Conservation (phyloP, 2,888 invertebrate species). For the Lamellibrachia satsuma region DNA sequence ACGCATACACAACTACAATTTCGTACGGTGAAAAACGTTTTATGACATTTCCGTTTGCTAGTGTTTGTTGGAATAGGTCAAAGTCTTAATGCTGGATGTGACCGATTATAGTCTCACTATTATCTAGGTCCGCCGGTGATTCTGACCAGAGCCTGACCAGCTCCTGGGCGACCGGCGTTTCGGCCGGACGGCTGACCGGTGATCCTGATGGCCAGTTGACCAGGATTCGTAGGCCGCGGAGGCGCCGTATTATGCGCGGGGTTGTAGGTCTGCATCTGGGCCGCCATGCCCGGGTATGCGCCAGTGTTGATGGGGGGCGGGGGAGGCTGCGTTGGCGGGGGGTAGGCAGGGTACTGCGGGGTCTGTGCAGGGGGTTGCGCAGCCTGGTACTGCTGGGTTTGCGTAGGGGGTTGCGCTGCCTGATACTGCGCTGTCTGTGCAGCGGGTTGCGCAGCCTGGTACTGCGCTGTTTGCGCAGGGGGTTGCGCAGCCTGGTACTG, state of each 20-base stretch:
- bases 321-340: slow-evolving; percentile 25
- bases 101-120: too few species aligned
- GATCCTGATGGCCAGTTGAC: not conserved
- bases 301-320: not conserved
- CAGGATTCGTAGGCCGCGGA: not conserved
- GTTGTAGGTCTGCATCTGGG: not conserved
- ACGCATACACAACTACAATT: not conserved
- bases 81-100: not conserved
- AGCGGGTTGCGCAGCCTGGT: slow-evolving; percentile 24
- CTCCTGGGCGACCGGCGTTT: not conserved
- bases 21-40: not conserved
- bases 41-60: not conserved
- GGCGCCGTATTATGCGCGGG: not conserved
- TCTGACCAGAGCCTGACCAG: not conserved
- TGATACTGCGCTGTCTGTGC: slow-evolving; percentile 23
- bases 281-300: slow-evolving; percentile 20
- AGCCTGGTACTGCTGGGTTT: slow-evolving; percentile 25
- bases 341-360: slow-evolving; percentile 34
- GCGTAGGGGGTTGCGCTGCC: slow-evolving; percentile 32
- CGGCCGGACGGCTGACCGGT: not conserved
- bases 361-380: slow-evolving; percentile 23
- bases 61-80: not conserved
- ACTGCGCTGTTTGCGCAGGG: slow-evolving; percentile 29
- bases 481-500: slow-evolving; percentile 28
- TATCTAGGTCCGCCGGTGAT: not conserved